Conservation (phyloP, 2,113 vertebrate genomes). For the Arenaria interpres region DNA sequence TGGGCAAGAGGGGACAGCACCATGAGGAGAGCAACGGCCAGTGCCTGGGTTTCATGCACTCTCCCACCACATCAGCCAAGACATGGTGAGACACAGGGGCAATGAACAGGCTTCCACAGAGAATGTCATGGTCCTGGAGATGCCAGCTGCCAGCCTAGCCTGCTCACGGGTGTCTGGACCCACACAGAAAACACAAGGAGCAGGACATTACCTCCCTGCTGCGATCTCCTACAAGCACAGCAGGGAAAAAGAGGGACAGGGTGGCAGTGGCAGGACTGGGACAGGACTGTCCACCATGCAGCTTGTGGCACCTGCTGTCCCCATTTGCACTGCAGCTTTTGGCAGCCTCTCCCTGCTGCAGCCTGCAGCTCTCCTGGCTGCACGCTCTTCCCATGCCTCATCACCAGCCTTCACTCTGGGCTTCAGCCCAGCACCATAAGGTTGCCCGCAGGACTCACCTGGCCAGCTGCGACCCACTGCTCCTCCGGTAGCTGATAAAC, state of each 20-base stretch:
- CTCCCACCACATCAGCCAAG: neutral
- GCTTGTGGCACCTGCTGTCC: rapidly evolving
- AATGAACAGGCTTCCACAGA: neutral
- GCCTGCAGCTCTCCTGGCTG: neutral
- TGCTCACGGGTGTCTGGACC: neutral
- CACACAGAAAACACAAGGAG: rapidly evolving
- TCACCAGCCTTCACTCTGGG: neutral
- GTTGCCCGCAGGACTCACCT: conserved; percentile 75
- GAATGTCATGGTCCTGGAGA: rapidly evolving
- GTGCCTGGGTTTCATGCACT: rapidly evolving
- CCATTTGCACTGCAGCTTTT: neutral
- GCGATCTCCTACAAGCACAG: neutral
- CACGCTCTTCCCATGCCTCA: neutral
- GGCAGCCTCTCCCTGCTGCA: neutral
- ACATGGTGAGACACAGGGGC: neutral
- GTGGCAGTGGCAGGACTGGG: neutral
- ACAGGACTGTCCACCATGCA: rapidly evolving
- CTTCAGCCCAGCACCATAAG: rapidly evolving
- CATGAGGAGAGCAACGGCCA: neutral
- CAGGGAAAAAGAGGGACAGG: neutral
- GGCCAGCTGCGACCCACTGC: conserved; percentile 92
- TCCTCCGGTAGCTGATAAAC: conserved; percentile 96
- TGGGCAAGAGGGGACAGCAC: neutral
- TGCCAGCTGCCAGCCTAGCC: neutral
- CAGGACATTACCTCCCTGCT: neutral